These are phyloP conservation scores for Psix sp. DNA, from an alignment of 1,140 invertebrate genomes.

Conservation along the genomic window DNA sequence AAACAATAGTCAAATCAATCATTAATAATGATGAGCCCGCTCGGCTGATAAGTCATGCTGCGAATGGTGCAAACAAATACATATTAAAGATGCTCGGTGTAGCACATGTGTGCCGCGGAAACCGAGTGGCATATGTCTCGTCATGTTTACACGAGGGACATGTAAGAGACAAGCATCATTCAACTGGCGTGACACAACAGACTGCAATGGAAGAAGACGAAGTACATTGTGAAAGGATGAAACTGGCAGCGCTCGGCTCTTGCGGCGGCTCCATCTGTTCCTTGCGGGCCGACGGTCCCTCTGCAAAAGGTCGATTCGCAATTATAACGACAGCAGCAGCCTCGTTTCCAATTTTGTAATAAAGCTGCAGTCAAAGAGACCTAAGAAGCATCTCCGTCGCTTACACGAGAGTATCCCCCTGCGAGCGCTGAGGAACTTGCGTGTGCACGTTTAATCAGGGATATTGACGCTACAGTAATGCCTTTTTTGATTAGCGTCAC, in stretches of 20 bases:
- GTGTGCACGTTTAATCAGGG: constrained; percentile 17
- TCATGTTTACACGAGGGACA: constrained; percentile 42
- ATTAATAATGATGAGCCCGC: constrained; percentile 1
- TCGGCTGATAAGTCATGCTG: constrained; percentile 31
- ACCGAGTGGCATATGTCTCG: constrained; percentile 38
- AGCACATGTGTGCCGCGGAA: constrained; percentile 14
- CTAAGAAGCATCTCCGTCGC: too few relatives aligned
- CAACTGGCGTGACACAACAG: constrained; percentile 75
- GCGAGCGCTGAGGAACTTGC: too few relatives aligned
- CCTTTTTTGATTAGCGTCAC: constrained; percentile 20
- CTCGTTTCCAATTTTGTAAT: too few relatives aligned
- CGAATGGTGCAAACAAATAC: constrained; percentile 30
- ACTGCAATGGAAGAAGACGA: constrained; percentile 75
- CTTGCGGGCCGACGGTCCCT: constrained; percentile 72
- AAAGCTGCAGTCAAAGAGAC: too few relatives aligned
- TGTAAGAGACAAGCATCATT: constrained; percentile 64
- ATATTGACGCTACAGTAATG: constrained; percentile 6
- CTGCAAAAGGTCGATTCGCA: constrained; percentile 77
- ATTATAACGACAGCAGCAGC: too few relatives aligned
- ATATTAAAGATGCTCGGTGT: too few relatives aligned
- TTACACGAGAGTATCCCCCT: too few relatives aligned
- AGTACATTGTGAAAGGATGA: constrained; percentile 72
- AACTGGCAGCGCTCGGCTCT: constrained; percentile 70
- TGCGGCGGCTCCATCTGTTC: constrained; percentile 71
- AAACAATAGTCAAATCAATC: constrained; percentile 1